phyloP scores from a whole-genome alignment of 2,797 vertebrate genomes.

The Spinus olivaceus region DNA sequence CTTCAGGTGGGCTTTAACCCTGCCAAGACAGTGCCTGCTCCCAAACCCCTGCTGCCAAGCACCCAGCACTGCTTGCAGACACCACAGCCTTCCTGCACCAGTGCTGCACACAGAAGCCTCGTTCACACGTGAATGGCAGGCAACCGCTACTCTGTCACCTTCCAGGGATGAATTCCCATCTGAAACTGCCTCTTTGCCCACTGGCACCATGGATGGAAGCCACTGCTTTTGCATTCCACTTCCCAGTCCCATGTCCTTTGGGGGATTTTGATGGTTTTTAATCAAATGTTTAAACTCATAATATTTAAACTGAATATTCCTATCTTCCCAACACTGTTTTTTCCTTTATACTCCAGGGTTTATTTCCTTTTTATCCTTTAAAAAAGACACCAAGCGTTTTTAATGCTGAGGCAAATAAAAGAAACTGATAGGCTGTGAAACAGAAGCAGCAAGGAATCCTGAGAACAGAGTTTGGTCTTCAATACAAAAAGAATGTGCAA shows the following conservation, averaged over 20 bases:
- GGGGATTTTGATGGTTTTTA: not conserved
- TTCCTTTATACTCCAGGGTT: not conserved
- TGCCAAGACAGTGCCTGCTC: not conserved
- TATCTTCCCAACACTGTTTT: not conserved
- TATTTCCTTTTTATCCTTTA: not conserved
- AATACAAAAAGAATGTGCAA: not conserved
- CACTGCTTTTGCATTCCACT: rapidly evolving
- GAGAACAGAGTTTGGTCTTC: not conserved
- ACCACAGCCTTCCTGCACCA: not conserved
- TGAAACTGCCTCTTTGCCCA: rapidly evolving
- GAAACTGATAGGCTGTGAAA: not conserved
- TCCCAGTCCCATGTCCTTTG: not conserved
- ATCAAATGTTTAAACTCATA: not conserved
- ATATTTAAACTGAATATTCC: not conserved
- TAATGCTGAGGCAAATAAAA: not conserved
- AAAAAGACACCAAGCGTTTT: not conserved
- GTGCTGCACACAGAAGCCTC: not conserved
- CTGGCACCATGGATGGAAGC: not conserved
- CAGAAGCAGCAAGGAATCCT: not conserved
- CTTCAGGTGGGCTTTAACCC: not conserved
- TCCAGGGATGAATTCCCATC: not conserved
- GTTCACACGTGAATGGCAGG: rapidly evolving
- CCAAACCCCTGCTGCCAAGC: not conserved
- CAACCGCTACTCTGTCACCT: not conserved
- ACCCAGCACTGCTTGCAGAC: not conserved